Percentiles rank a stretch among this genome's conserved stretches.
Conservation (phyloP, 2,113 vertebrate species). For the Scartelaos histophorus region DNA sequence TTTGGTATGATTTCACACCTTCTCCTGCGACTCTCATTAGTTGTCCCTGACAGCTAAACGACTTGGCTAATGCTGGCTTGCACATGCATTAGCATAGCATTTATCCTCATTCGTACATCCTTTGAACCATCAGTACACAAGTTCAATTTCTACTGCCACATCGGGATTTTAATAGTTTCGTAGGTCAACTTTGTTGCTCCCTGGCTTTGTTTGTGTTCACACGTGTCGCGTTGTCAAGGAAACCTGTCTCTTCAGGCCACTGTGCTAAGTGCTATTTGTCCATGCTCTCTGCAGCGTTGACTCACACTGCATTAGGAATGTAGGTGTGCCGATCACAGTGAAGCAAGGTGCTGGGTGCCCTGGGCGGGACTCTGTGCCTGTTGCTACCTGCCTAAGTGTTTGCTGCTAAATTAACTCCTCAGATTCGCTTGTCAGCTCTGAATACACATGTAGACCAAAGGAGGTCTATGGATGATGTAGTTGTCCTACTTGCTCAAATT, state of each 20-base stretch:
- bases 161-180: slow-evolving; percentile 4
- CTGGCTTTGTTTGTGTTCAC: slow-evolving; percentile 51
- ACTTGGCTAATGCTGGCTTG: slow-evolving; percentile 8
- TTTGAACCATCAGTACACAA: slow-evolving; percentile 19
- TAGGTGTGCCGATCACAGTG: slow-evolving; percentile 67
- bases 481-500: not conserved
- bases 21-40: slow-evolving; percentile 22
- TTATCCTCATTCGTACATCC: slow-evolving; percentile 23
- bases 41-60: slow-evolving; percentile 16
- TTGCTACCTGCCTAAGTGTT: slow-evolving; percentile 71
- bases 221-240: slow-evolving; percentile 50
- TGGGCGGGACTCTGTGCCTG: slow-evolving; percentile 66
- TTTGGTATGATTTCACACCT: slow-evolving; percentile 24
- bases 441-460: slow-evolving; percentile 15
- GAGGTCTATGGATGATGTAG: not conserved
- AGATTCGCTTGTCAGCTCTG: slow-evolving; percentile 28
- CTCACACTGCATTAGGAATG: slow-evolving; percentile 73
- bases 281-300: slow-evolving; percentile 41
- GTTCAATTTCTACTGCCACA: slow-evolving; percentile 14
- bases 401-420: slow-evolving; percentile 53
- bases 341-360: slow-evolving; percentile 54
- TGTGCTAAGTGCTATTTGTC: slow-evolving; percentile 40
- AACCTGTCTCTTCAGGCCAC: slow-evolving; percentile 29
- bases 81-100: slow-evolving; percentile 8
- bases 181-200: slow-evolving; percentile 22